Percentiles rank a stretch among this genome's conserved stretches.
These are phyloP conservation scores for Drosophila subpulchrella DNA, from an alignment of 1,140 invertebrate genomes.

Conservation along the genomic window DNA sequence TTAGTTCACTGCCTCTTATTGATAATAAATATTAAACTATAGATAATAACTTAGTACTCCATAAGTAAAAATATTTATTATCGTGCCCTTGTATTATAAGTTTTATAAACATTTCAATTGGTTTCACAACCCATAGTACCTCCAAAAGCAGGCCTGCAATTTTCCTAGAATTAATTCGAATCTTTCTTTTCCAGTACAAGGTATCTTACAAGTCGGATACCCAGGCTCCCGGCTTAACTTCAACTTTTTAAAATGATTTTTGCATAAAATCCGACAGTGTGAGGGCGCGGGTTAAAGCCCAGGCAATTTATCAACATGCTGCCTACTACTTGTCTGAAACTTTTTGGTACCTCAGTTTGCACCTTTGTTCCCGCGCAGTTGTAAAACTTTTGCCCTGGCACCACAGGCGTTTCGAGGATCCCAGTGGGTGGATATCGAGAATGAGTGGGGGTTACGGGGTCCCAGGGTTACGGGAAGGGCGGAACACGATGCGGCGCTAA, in stretches of 20 bases:
- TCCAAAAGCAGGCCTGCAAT: too few relatives aligned
- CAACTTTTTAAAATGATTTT: slow-evolving; percentile 49
- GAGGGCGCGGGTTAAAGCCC: slow-evolving; percentile 45
- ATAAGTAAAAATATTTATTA: too few relatives aligned
- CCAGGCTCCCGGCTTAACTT: not conserved
- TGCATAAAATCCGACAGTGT: slow-evolving; percentile 74
- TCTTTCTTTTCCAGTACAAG: not conserved
- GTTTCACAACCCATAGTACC: too few relatives aligned
- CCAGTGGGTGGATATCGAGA: slow-evolving; percentile 14
- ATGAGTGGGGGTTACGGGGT: not conserved
- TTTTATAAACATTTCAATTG: too few relatives aligned
- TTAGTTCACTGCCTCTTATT: too few relatives aligned
- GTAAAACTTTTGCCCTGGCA: slow-evolving; percentile 68
- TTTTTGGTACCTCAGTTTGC: slow-evolving; percentile 50
- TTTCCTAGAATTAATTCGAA: not conserved
- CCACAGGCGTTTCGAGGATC: slow-evolving; percentile 58
- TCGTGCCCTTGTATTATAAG: too few relatives aligned
- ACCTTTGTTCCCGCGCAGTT: slow-evolving; percentile 32
- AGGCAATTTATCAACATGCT: slow-evolving; percentile 78
- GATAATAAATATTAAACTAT: too few relatives aligned
- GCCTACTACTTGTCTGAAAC: slow-evolving; percentile 74
- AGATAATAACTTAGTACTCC: too few relatives aligned
- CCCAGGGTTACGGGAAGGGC: slow-evolving; percentile 5
- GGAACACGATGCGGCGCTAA: slow-evolving; percentile 78
- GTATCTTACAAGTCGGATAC: not conserved